Conservation (phyloP, 2,113 vertebrate species). For the Corydoras maculifer region DNA sequence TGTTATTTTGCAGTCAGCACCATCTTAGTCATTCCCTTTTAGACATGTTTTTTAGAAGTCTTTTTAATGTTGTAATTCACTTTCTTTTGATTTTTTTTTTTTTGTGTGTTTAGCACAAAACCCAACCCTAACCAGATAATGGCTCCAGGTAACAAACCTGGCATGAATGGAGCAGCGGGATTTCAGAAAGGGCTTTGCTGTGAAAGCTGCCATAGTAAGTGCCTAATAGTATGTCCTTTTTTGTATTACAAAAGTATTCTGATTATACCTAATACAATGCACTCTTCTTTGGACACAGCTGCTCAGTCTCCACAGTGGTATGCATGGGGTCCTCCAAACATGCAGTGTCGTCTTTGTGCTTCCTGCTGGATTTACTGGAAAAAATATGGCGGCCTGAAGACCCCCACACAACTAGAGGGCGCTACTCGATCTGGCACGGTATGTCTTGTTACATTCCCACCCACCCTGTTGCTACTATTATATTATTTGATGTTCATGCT, state of each 20-base stretch:
- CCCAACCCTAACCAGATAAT: constrained; percentile 93
- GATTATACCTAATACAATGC: not conserved
- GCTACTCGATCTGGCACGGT: constrained; percentile 76
- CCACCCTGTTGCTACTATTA: not conserved
- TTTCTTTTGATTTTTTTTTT: not conserved
- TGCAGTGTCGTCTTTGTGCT: constrained; percentile 91
- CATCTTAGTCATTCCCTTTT: too few relatives aligned
- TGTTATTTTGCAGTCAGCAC: too few relatives aligned
- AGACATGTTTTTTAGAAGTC: too few relatives aligned
- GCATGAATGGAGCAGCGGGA: constrained; percentile 80
- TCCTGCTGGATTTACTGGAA: constrained; percentile 98
- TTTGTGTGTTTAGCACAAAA: constrained; percentile 74
- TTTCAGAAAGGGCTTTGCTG: constrained; percentile 90
- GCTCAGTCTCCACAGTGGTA: constrained; percentile 92
- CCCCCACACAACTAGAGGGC: constrained; percentile 86
- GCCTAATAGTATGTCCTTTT: not conserved
- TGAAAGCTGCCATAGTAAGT: constrained; percentile 93
- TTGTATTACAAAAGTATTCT: not conserved
- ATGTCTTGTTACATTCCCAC: constrained; percentile 16
- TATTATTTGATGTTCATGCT: not conserved
- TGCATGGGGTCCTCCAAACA: constrained; percentile 92
- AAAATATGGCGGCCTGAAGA: constrained; percentile 90
- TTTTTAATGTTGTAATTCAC: too few relatives aligned
- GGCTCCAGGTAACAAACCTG: constrained; percentile 81
- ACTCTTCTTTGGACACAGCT: constrained; percentile 52